Percentiles rank a stretch among this genome's conserved stretches.
These are phyloP conservation scores for Dicaeum eximium DNA, from an alignment of 2,113 vertebrate species.

Conservation along the genomic window DNA sequence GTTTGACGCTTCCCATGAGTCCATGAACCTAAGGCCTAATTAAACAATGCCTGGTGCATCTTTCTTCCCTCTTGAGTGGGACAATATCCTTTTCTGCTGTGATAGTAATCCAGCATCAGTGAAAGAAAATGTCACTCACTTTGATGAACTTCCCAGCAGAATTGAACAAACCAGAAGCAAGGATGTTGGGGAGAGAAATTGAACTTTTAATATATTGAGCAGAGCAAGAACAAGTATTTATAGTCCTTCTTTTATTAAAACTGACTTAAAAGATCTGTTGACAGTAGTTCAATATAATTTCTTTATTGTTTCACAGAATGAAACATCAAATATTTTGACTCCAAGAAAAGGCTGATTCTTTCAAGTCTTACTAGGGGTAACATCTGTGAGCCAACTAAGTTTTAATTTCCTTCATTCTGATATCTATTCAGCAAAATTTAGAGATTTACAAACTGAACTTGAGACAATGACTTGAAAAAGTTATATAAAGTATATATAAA, in stretches of 20 bases:
- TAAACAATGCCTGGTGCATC: background rate
- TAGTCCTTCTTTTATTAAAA: constrained; percentile 61
- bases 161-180: background rate
- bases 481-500: background rate
- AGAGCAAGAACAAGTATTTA: background rate
- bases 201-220: constrained; percentile 37
- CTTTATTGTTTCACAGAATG: constrained; percentile 17
- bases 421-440: background rate
- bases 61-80: background rate
- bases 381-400: background rate
- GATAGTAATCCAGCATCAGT: constrained; percentile 8
- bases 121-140: background rate
- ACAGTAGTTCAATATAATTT: background rate
- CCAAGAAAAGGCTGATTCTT: background rate
- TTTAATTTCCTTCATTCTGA: background rate
- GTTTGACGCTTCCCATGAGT: background rate
- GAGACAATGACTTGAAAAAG: background rate
- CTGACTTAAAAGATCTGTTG: constrained; percentile 21
- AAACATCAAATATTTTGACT: background rate
- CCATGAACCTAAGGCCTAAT: background rate
- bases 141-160: constrained; percentile 23
- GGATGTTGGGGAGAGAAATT: background rate
- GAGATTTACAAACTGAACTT: background rate
- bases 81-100: background rate
- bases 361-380: background rate